These are phyloP conservation scores for Lytechinus variegatus DNA, from an alignment of 35 echinoderm and acorn worm species.

Conservation along the genomic window DNA sequence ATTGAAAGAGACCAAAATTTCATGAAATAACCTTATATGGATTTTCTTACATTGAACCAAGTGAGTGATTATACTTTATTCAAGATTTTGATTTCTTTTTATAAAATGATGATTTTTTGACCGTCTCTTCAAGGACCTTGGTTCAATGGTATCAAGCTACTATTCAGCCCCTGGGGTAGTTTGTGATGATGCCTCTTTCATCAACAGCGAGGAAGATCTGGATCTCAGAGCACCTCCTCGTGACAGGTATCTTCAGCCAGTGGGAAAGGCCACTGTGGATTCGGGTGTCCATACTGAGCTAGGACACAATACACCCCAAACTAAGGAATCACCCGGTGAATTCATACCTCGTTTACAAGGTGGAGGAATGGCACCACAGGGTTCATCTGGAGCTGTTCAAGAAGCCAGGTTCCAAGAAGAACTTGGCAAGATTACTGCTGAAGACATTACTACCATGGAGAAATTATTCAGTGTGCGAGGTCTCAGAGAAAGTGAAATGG, in stretches of 20 bases:
- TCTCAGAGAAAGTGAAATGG: background rate
- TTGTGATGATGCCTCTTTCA: background rate
- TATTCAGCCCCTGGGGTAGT: background rate
- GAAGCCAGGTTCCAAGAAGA: background rate
- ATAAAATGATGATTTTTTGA: background rate
- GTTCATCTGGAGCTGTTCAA: background rate
- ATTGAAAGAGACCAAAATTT: no score
- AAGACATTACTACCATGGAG: background rate
- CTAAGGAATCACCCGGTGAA: background rate
- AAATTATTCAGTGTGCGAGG: background rate
- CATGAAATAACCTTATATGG: no score
- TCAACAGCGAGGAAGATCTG: background rate
- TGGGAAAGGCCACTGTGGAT: background rate
- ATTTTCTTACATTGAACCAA: no score
- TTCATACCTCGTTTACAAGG: no score
- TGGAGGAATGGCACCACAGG: background rate
- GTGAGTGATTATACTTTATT: background rate
- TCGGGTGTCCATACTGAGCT: background rate
- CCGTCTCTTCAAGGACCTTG: background rate
- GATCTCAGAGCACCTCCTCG: slow-evolving; percentile 17
- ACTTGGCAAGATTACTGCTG: background rate
- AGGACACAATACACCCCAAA: background rate
- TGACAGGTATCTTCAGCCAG: background rate
- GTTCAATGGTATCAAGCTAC: background rate
- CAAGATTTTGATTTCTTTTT: background rate